Conservation (phyloP, 2,113 vertebrate species). For the Podilymbus podiceps region DNA sequence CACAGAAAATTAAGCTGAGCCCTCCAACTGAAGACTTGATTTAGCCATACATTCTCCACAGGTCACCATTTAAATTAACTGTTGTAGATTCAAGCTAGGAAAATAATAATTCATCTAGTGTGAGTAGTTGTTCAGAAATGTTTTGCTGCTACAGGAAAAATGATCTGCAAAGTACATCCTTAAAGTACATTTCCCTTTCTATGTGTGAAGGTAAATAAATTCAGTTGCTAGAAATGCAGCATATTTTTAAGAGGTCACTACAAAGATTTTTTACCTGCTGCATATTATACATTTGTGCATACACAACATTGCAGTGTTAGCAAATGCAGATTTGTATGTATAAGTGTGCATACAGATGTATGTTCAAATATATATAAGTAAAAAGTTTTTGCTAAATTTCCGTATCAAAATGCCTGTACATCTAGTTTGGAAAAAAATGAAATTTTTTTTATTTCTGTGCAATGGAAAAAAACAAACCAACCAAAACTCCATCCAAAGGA, state of each 20-base stretch:
- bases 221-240: not conserved
- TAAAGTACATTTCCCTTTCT: not conserved
- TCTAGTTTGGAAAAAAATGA: not conserved
- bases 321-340: not conserved
- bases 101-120: not conserved
- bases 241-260: not conserved
- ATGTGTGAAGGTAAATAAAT: not conserved
- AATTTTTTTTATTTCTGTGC: not conserved
- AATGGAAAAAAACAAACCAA: not conserved
- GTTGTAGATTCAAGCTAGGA: slow-evolving; percentile 8
- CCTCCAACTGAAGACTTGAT: slow-evolving; percentile 37
- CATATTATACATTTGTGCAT: not conserved
- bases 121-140: not conserved
- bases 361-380: not conserved
- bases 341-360: not conserved
- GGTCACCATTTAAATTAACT: slow-evolving; percentile 50
- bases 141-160: not conserved
- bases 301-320: accelerated
- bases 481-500: not conserved
- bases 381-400: not conserved
- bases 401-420: not conserved
- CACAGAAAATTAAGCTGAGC: slow-evolving; percentile 45
- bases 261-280: not conserved
- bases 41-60: slow-evolving; percentile 39
- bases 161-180: not conserved